Evolutionary conservation across 2,797 vertebrate species (phyloP), one percentile per base, ranked within the genome.

Genomic region (Halcyon smyrnensis): DNA sequence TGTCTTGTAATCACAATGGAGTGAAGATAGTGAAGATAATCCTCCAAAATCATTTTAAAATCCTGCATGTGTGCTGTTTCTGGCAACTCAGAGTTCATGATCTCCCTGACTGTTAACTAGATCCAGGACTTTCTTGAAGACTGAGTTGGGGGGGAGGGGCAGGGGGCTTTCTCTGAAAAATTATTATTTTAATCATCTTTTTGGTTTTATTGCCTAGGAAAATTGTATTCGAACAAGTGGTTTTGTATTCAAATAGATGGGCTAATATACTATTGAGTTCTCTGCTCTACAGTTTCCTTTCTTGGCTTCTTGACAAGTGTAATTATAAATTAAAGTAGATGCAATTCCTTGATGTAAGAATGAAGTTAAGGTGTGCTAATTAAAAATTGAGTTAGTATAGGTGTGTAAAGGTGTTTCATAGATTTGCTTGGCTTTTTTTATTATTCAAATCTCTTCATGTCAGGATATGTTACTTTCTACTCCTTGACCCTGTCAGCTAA

Each of bases 401-500:
- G 74, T 93, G 87, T 76, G 48, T 84, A 91, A 89, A 94, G 74
- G 75, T 95, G 80, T 63, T 75, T 62, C 45, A 43, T 56, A 68
- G 65, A 60, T 74, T 63, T 92, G 68, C 78, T 64, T 84, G 34
- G 28, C 4, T 15, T 74, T 78, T 87, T 87, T 93, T 90, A 10
- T 74, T 67, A 57, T 84, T 87, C 93, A 91, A 60, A 97, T 95
- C 73, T 87, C 76, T 93, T 94, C 1, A 10, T 91, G 53, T 91
- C 73, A 90, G 57, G 34, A 25, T 88, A 93, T 89, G 37, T 84
- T 90, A 73, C 67, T 84, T 88, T 53, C 67, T 91, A 94, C 92
- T 89, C 41, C 94, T 80, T 96, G 91, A 97, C 87, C 77, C 90
- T 94, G 81, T 93, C 80, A 78, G 56, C 81, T 97, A 94, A 97